Evolutionary conservation across 2,797 vertebrate genomes (phyloP).

Genomic region (Lutjanus campechanus): DNA sequence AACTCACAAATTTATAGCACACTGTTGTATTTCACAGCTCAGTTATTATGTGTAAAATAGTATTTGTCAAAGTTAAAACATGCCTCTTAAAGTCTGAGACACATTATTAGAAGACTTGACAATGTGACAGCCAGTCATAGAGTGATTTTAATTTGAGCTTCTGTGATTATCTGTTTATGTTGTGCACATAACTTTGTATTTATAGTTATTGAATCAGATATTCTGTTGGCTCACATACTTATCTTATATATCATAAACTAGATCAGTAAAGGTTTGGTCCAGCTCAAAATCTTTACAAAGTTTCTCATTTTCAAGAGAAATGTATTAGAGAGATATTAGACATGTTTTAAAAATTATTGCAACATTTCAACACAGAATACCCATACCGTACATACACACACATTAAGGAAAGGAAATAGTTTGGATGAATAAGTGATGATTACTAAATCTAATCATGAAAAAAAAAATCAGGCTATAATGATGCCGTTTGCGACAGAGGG

Average conservation of each 20-base stretch:
- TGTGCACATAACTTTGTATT: background rate
- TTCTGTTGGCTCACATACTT: background rate
- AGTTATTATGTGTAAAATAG: background rate
- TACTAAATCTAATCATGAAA: no score
- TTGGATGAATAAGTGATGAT: no score
- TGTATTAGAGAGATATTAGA: no score
- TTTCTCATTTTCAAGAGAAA: no score
- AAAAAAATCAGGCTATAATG: no score
- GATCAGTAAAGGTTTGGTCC: background rate
- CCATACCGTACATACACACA: no score
- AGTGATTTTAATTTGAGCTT: background rate
- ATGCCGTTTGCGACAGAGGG: no score
- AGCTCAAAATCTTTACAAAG: background rate
- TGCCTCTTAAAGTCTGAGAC: background rate
- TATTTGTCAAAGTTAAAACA: background rate
- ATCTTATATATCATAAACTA: background rate
- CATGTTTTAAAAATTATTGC: no score
- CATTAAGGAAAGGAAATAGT: no score
- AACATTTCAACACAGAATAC: no score
- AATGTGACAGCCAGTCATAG: background rate
- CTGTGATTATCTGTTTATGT: background rate
- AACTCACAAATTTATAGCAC: background rate
- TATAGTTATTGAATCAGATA: background rate
- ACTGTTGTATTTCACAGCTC: background rate
- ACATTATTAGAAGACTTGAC: no score